Conservation (phyloP, 2,797 vertebrate genomes). For the Zenarchopterus dispar region DNA sequence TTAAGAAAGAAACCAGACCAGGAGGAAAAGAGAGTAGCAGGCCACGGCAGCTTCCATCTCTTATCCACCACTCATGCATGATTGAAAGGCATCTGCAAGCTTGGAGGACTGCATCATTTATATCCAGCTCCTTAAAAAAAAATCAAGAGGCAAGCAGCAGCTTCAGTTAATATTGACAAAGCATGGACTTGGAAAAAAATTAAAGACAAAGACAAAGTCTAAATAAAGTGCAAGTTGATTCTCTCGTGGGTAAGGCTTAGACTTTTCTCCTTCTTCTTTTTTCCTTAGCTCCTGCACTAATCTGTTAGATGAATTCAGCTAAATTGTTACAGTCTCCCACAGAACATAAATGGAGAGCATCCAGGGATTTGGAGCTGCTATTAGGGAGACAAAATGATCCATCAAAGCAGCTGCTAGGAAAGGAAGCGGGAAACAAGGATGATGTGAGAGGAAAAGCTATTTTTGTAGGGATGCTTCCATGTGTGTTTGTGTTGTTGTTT, state of each 20-base stretch:
- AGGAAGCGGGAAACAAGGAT: conserved; percentile 69
- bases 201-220: conserved; percentile 52
- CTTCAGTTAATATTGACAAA: conserved; percentile 77
- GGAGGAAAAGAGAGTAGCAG: conserved; percentile 65
- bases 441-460: conserved; percentile 68
- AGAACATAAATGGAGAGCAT: conserved; percentile 73
- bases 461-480: conserved; percentile 62
- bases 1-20: conserved; percentile 73
- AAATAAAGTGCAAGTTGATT: conserved; percentile 70
- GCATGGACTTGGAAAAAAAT: conserved; percentile 52
- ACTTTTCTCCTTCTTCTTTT: conserved; percentile 51
- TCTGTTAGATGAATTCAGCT: conserved; percentile 71
- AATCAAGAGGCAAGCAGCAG: conserved; percentile 61
- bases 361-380: conserved; percentile 76
- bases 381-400: conserved; percentile 80
- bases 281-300: conserved; percentile 52
- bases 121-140: conserved; percentile 51
- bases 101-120: conserved; percentile 74
- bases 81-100: conserved; percentile 78
- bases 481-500: conserved; percentile 16
- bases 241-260: conserved; percentile 55
- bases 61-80: conserved; percentile 81
- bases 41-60: conserved; percentile 70
- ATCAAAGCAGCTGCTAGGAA: conserved; percentile 76
- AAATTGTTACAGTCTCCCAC: conserved; percentile 75